Percentiles rank a stretch among this genome's conserved stretches.
Evolutionary conservation across 2,113 vertebrate genomes (phyloP).

Genomic region (Trematomus loennbergii): DNA sequence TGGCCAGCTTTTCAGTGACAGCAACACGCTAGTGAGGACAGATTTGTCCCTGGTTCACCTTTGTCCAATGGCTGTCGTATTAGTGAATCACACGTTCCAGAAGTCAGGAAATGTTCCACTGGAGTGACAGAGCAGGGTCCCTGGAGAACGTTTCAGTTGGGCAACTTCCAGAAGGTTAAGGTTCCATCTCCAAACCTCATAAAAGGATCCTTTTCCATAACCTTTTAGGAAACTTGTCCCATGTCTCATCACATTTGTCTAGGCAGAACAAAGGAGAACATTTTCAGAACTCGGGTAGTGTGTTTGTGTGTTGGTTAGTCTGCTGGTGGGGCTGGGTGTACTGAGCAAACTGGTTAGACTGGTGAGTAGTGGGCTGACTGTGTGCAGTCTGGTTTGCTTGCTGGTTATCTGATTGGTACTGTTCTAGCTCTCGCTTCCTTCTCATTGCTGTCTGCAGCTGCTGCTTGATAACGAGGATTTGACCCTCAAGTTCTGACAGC

Average conservation of each 20-base stretch:
- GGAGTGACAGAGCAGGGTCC: slow-evolving; percentile 25
- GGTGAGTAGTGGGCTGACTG: slow-evolving; percentile 69
- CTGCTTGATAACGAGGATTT: slow-evolving; percentile 94
- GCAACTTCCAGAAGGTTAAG: slow-evolving; percentile 19
- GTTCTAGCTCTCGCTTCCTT: slow-evolving; percentile 94
- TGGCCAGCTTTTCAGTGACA: slow-evolving; percentile 51
- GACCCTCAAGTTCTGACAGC: slow-evolving; percentile 92
- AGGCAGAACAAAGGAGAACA: slow-evolving; percentile 13
- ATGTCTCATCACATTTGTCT: slow-evolving; percentile 32
- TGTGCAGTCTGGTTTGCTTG: slow-evolving; percentile 66
- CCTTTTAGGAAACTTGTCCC: slow-evolving; percentile 22
- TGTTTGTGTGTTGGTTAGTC: slow-evolving; percentile 77
- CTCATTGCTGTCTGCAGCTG: slow-evolving; percentile 94
- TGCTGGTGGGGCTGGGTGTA: slow-evolving; percentile 74
- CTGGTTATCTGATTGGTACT: slow-evolving; percentile 89
- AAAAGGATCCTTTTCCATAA: slow-evolving; percentile 19
- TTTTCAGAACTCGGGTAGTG: slow-evolving; percentile 68
- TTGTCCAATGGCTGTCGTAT: not conserved
- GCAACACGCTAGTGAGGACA: slow-evolving; percentile 53
- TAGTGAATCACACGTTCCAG: slow-evolving; percentile 35
- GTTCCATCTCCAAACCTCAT: slow-evolving; percentile 31
- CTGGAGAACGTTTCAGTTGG: slow-evolving; percentile 31
- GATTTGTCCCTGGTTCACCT: slow-evolving; percentile 48
- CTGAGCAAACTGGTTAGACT: slow-evolving; percentile 82
- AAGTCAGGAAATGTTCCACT: slow-evolving; percentile 30